Evolutionary conservation across 2,888 invertebrate genomes (phyloP), one percentile per base, ranked within the genome.

Genomic region (Labia minor): DNA sequence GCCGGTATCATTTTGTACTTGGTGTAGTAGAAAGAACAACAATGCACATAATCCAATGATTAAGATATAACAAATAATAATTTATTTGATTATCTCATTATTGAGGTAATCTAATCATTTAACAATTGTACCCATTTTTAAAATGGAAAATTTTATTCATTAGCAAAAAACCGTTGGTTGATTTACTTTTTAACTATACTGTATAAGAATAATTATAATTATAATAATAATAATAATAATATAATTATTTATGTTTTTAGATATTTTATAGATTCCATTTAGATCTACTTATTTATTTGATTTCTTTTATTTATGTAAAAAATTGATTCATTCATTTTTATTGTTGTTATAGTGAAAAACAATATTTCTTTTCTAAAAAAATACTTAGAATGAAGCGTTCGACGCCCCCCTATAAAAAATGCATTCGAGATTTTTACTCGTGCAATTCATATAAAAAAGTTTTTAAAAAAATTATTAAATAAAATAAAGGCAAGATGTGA

Each of bases 81-180:
- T 26, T 26, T 26, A 26, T 26, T 26, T 26, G n/a, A n/a, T n/a
- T n/a, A n/a, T n/a, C n/a, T n/a, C n/a, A n/a, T n/a, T n/a, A n/a
- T n/a, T n/a, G n/a, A n/a, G n/a, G n/a, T n/a, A n/a, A 8, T n/a
- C 49, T 49, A 49, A 49, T 49, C 3, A 3, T n/a, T 8, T 49
- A 11, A 3, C 14, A 49, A 49, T 8, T 49, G 14, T n/a, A 49
- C 16, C 49, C 49, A 49, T 49, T 49, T 49, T 49, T 49, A 14
- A 49, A 49, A 49, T 49, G 49, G 49, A 49, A n/a, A 16, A n/a
- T 8, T 16, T 11, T 16, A 49, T 49, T 49, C 49, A 49, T 49
- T 8, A 49, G 49, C 49, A 49, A 49, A 49, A 49, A 49, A 49
- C 49, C 49, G 49, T 49, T 49, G 26, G 49, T 49, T 49, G 49